Conservation (phyloP, 2,113 vertebrate species). For the Dipodomys spectabilis region DNA sequence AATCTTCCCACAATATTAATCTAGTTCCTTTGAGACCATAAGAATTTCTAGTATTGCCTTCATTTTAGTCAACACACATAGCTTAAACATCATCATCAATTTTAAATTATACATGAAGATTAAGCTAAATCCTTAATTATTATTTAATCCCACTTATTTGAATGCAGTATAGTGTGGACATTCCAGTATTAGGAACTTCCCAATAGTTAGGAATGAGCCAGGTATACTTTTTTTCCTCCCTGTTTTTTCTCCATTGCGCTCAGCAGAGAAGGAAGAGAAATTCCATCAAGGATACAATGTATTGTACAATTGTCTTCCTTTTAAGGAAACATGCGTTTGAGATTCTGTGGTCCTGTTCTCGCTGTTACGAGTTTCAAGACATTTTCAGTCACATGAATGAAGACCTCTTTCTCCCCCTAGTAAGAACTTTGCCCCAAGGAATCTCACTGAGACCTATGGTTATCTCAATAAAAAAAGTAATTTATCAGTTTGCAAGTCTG, state of each 20-base stretch:
- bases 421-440: constrained; percentile 23
- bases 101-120: not conserved
- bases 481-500: constrained; percentile 22
- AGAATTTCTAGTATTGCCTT: constrained; percentile 29
- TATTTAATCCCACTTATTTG: not conserved
- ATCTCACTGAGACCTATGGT: constrained; percentile 1
- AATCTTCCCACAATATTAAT: not conserved
- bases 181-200: not conserved
- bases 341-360: not conserved
- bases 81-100: not conserved
- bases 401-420: constrained; percentile 23
- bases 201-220: not conserved
- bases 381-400: not conserved
- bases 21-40: not conserved
- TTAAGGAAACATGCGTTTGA: not conserved
- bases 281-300: not conserved
- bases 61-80: not conserved
- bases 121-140: constrained; percentile 1
- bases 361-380: not conserved
- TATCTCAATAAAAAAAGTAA: constrained; percentile 38
- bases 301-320: not conserved
- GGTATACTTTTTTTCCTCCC: not conserved
- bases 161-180: not conserved
- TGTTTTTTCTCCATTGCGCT: not conserved
- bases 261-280: not conserved